These are phyloP conservation scores for Numida meleagris DNA, from an alignment of 2,113 vertebrate genomes.

Conservation along the genomic window DNA sequence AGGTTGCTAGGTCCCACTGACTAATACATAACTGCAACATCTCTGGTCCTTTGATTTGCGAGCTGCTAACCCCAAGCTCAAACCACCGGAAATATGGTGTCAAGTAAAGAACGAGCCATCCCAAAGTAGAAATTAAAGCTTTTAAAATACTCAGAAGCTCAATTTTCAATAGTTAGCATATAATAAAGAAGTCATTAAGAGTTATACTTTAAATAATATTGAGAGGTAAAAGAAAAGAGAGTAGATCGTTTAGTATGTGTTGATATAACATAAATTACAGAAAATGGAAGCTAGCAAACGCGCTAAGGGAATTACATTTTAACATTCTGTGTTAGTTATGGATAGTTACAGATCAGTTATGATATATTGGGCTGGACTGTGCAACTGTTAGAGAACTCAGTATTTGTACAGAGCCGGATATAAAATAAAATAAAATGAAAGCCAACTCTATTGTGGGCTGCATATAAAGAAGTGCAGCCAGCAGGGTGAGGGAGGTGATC, in stretches of 20 bases:
- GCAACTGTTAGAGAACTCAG: not conserved
- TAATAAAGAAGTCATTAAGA: slow-evolving; percentile 33
- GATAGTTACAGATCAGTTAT: not conserved
- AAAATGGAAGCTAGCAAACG: not conserved
- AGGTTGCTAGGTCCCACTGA: not conserved
- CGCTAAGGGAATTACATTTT: not conserved
- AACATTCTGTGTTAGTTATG: not conserved
- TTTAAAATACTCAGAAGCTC: slow-evolving; percentile 5
- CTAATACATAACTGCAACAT: not conserved
- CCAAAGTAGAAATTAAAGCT: slow-evolving; percentile 33
- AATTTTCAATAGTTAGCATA: slow-evolving; percentile 7
- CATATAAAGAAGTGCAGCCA: too few relatives aligned
- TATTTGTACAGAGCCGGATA: not conserved
- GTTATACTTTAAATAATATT: not conserved
- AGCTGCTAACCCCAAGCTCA: not conserved
- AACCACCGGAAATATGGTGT: not conserved
- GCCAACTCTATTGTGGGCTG: too few relatives aligned
- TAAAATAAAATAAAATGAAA: too few relatives aligned
- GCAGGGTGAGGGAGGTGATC: too few relatives aligned
- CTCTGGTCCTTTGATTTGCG: not conserved
- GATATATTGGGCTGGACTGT: not conserved
- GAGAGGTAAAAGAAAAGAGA: slow-evolving; percentile 18
- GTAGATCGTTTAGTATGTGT: not conserved
- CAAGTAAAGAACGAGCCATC: not conserved
- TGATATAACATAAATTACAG: slow-evolving; percentile 26